These are phyloP conservation scores for Semicossyphus pulcher DNA, from an alignment of 2,113 vertebrate species.

Conservation along the genomic window DNA sequence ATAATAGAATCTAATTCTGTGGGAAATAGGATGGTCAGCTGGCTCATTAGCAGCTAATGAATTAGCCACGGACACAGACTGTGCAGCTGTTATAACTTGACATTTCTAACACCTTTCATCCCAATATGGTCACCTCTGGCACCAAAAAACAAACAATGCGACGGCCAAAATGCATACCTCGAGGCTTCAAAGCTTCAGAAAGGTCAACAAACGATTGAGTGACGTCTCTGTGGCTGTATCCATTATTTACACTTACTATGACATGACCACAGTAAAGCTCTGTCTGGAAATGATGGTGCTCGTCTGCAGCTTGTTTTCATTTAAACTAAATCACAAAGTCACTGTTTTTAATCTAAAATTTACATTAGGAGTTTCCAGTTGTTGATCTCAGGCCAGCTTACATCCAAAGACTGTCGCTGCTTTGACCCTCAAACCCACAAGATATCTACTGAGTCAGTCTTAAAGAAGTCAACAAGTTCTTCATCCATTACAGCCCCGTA, in stretches of 20 bases:
- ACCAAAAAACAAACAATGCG: neutral
- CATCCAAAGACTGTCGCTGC: neutral
- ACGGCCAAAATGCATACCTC: neutral
- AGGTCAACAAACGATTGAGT: neutral
- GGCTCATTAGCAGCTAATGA: neutral
- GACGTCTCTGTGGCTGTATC: neutral
- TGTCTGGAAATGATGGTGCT: neutral
- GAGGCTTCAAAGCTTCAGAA: neutral
- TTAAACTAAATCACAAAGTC: neutral
- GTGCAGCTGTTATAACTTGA: neutral
- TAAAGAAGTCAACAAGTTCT: neutral
- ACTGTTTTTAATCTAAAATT: neutral
- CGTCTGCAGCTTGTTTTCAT: neutral
- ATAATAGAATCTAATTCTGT: too few species aligned
- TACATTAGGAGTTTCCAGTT: neutral
- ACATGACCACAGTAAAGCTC: neutral
- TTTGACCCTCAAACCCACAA: neutral
- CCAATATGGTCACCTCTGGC: neutral
- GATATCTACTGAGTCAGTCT: neutral
- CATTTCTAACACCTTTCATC: neutral
- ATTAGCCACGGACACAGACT: too few species aligned
- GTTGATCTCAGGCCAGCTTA: neutral
- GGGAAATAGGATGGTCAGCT: too few species aligned
- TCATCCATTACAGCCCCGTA: neutral
- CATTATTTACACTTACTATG: neutral